phyloP scores from a whole-genome alignment of 2,797 vertebrate species.

The Sitta carolinensis region DNA sequence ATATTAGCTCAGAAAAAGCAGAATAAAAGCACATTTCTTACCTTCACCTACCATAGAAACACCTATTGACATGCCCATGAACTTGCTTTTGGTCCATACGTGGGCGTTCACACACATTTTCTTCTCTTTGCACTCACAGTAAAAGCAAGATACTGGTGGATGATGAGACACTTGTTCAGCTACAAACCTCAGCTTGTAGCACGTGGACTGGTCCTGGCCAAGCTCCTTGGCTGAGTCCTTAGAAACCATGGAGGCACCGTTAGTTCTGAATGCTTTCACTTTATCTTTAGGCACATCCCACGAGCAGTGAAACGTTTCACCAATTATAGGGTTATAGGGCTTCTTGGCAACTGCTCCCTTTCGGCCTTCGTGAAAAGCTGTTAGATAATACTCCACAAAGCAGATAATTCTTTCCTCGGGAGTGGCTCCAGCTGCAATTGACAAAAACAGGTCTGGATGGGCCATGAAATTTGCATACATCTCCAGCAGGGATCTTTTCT shows the following conservation, averaged over 20 bases:
- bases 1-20: neutral
- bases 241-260: conserved; percentile 48
- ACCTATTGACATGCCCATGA: conserved; percentile 96
- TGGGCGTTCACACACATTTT: conserved; percentile 88
- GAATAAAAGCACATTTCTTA: conserved; percentile 69
- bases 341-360: conserved; percentile 94
- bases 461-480: conserved; percentile 98
- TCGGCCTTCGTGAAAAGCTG: conserved; percentile 93
- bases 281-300: conserved; percentile 90
- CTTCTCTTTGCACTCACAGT: conserved; percentile 92
- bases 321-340: conserved; percentile 94
- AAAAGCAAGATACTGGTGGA: conserved; percentile 91
- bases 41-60: conserved; percentile 96
- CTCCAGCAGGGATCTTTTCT: conserved; percentile 94
- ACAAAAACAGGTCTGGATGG: conserved; percentile 92
- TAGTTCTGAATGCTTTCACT: conserved; percentile 79
- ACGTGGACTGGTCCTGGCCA: conserved; percentile 47
- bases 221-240: conserved; percentile 40
- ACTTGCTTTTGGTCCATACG: conserved; percentile 97
- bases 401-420: conserved; percentile 89
- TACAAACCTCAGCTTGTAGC: conserved; percentile 87
- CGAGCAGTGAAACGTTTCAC: conserved; percentile 94
- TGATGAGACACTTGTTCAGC: conserved; percentile 96
- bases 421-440: conserved; percentile 84
- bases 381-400: conserved; percentile 95